phyloP scores from a whole-genome alignment of 2,797 vertebrate genomes.

The Sandelia bainsii region DNA sequence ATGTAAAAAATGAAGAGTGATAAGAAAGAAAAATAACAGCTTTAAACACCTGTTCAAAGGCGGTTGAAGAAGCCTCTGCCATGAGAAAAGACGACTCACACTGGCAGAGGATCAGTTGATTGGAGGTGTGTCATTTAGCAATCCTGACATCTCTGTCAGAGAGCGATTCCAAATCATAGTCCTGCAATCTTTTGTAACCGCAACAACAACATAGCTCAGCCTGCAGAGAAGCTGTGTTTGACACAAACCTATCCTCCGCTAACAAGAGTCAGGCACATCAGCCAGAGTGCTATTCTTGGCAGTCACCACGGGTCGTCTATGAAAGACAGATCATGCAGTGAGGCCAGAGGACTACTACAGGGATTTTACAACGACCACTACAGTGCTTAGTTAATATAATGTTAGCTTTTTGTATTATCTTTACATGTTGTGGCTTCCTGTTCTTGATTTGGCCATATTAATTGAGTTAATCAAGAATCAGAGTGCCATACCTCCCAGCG shows the following conservation, averaged over 20 bases:
- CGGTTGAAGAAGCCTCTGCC: conserved; percentile 26
- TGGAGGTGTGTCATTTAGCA: conserved; percentile 74
- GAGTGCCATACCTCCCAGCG: conserved; percentile 27
- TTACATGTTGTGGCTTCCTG: conserved; percentile 66
- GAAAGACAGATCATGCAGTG: conserved; percentile 74
- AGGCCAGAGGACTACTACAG: conserved; percentile 63
- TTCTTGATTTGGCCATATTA: conserved; percentile 55
- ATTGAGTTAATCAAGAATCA: conserved; percentile 65
- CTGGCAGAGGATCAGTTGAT: conserved; percentile 72
- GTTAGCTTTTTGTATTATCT: conserved; percentile 79
- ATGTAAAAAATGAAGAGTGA: conserved; percentile 13
- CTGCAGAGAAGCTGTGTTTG: conserved; percentile 60
- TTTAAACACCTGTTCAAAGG: conserved; percentile 76
- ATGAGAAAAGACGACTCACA: conserved; percentile 57
- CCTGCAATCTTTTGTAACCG: conserved; percentile 51
- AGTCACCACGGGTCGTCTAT: conserved; percentile 56
- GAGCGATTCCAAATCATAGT: conserved; percentile 61
- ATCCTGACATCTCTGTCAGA: conserved; percentile 66
- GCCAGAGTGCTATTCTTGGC: conserved; percentile 82
- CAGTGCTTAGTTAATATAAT: conserved; percentile 70
- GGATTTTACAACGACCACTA: conserved; percentile 65
- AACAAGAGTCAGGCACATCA: conserved; percentile 83
- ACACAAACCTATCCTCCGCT: conserved; percentile 76
- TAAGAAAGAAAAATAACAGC: conserved; percentile 48
- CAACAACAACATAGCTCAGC: conserved; percentile 66